Evolutionary conservation across 2,797 vertebrate species (phyloP), one percentile per base, ranked within the genome.

Genomic region (Percopsis omiscomaycus): DNA sequence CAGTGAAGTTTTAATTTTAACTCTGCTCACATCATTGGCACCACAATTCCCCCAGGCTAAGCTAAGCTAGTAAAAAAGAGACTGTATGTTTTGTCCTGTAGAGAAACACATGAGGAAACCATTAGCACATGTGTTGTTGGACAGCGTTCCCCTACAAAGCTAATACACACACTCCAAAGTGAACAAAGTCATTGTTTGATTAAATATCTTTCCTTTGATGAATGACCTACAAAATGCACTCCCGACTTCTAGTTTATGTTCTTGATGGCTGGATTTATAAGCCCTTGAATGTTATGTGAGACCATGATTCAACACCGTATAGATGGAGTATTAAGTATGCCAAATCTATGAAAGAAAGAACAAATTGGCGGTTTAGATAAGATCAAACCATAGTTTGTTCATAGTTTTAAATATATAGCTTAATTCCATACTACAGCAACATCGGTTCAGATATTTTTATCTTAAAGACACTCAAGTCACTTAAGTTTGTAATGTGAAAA

Each of bases 61-160:
- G 16, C 55, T 65, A 64, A 59, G 70, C 73, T 68, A 69, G 63
- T 76, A 69, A 84, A 81, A 22, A 60, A 64, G 66, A 78, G 59
- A 71, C 71, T 54, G 67, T 69, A 29, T 69, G 56, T 74, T 76
- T 79, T 69, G 62, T 73, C 71, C 68, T 63, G 62, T 79, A 74
- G 15, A 60, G 61, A 65, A 75, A 64, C 73, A 81, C 86, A 86
- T 76, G 46, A 75, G 79, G 83, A 84, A 80, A 45, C 32, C 63
- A 85, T 88, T 79, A 85, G 47, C 64, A 62, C 65, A 55, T 70
- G 49, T 53, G 64, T 71, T 59, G 64, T 56, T 63, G 56, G 55
- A 62, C 16, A 59, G 60, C 59, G 62, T 80, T 71, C 60, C 59
- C 52, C 52, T 57, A 11, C 37, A 60, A 65, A 53, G 11, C 11